Evolutionary conservation across 1,140 invertebrate genomes (phyloP).

Genomic region (Drosophila simulans): DNA sequence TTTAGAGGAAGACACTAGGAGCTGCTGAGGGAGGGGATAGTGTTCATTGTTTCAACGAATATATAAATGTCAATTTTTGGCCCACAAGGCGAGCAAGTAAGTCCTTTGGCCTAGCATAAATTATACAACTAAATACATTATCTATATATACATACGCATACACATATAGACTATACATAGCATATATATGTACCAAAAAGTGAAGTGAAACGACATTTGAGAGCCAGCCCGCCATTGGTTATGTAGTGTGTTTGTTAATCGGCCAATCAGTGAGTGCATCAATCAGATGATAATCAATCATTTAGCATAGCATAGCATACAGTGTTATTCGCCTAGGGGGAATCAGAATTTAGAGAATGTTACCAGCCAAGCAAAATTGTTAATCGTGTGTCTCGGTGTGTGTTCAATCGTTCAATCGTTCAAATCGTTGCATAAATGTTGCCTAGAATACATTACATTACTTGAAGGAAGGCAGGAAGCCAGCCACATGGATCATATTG

Average conservation of each 20-base stretch:
- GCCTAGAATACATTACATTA: slow-evolving; percentile 38
- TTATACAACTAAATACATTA: slow-evolving; percentile 46
- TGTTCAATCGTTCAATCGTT: slow-evolving; percentile 50
- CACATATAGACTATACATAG: slow-evolving; percentile 22
- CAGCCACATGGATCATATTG: slow-evolving; percentile 18
- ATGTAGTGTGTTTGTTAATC: slow-evolving; percentile 29
- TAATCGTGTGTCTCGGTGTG: slow-evolving; percentile 55
- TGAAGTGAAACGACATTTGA: slow-evolving; percentile 9
- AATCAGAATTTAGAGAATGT: slow-evolving; percentile 42
- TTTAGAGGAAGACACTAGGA: background rate
- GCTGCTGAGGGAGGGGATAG: background rate
- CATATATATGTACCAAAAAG: slow-evolving; percentile 46
- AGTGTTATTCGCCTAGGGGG: slow-evolving; percentile 34
- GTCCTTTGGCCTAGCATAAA: slow-evolving; percentile 44
- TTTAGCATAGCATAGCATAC: slow-evolving; percentile 34
- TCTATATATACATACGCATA: slow-evolving; percentile 25
- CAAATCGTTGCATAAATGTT: slow-evolving; percentile 57
- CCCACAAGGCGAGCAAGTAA: slow-evolving; percentile 2
- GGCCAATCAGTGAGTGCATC: slow-evolving; percentile 31
- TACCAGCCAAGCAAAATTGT: slow-evolving; percentile 53
- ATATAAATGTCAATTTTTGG: slow-evolving; percentile 40
- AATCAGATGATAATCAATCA: slow-evolving; percentile 38
- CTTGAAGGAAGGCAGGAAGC: slow-evolving; percentile 19
- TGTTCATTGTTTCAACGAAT: slow-evolving; percentile 60
- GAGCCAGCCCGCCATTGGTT: slow-evolving; percentile 14